Conservation (phyloP, 2,797 vertebrate genomes). For the Pristis pectinata region DNA sequence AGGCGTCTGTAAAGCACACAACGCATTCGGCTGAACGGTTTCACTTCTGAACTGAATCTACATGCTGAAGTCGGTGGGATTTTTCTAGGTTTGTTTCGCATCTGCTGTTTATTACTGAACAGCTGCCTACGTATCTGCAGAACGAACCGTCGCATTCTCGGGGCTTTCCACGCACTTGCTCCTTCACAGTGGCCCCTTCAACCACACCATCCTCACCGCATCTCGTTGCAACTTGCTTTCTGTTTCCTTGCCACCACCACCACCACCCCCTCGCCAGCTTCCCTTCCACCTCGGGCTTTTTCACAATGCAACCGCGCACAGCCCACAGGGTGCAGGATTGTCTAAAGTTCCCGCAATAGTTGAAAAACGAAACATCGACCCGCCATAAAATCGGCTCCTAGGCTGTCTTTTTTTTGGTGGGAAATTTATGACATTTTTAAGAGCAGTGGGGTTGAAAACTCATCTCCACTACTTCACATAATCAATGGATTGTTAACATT, state of each 20-base stretch:
- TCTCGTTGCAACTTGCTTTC: neutral
- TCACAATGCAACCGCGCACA: neutral
- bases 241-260: no score
- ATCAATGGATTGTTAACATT: neutral
- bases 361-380: neutral
- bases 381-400: neutral
- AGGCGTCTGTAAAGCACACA: neutral
- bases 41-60: neutral
- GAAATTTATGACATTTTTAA: neutral
- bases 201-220: neutral
- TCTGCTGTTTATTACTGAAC: neutral
- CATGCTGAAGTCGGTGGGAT: neutral
- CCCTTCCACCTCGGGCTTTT: neutral
- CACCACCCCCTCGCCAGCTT: no score
- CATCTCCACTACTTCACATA: neutral
- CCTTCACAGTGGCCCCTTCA: neutral
- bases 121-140: conserved; percentile 11
- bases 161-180: neutral
- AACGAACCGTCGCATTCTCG: neutral
- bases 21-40: neutral
- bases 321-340: neutral
- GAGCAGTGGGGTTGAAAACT: neutral
- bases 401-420: neutral
- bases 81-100: neutral
- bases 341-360: neutral